Conservation (phyloP, 2,797 vertebrate genomes). For the Pagetopsis macropterus region DNA sequence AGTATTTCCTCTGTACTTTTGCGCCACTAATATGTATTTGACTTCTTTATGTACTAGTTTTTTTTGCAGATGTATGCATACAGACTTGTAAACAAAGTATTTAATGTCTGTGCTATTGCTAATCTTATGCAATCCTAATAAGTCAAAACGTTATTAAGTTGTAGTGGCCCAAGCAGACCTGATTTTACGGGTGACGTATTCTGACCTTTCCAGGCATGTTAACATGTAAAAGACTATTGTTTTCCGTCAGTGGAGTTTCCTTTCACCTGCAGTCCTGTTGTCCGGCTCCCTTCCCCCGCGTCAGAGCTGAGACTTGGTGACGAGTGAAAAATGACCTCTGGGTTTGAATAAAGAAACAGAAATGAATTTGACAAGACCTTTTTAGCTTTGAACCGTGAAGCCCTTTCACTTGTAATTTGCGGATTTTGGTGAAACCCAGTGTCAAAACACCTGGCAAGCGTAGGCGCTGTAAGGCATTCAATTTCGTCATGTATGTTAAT, state of each 20-base stretch:
- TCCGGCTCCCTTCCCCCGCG: background rate
- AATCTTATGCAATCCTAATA: background rate
- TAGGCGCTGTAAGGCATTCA: constrained; percentile 7
- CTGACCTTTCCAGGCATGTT: background rate
- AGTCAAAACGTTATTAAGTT: background rate
- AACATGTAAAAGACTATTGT: background rate
- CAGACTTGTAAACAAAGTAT: no score
- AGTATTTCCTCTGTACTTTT: background rate
- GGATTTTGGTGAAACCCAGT: constrained; percentile 22
- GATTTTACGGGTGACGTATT: background rate
- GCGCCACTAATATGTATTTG: background rate
- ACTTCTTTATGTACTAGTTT: background rate
- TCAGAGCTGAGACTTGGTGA: constrained; percentile 21
- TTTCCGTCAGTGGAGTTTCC: constrained; percentile 18
- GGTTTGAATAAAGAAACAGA: constrained; percentile 23
- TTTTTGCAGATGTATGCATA: background rate
- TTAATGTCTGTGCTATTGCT: background rate
- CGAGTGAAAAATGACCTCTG: constrained; percentile 32
- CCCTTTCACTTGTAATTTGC: constrained; percentile 33
- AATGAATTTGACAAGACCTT: constrained; percentile 14
- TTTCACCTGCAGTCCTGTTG: background rate
- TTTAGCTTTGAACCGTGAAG: background rate
- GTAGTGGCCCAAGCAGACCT: background rate
- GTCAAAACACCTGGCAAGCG: constrained; percentile 46
- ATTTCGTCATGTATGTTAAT: constrained; percentile 14